Evolutionary conservation across 2,113 vertebrate species (phyloP).

Genomic region (Myotis lucifugus): DNA sequence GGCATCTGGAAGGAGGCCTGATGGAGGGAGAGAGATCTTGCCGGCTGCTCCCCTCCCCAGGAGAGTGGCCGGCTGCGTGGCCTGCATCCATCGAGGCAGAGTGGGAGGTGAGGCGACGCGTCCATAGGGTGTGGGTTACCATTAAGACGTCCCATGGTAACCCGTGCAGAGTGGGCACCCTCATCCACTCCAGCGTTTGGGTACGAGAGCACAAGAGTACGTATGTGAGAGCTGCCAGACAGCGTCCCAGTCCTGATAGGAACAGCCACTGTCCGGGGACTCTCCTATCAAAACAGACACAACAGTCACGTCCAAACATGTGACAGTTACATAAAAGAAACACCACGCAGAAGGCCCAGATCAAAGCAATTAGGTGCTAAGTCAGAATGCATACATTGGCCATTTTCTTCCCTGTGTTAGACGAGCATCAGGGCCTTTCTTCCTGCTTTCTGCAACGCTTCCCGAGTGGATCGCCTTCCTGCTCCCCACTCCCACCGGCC

Average conservation of each 20-base stretch:
- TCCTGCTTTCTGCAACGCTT: not conserved
- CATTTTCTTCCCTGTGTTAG: not conserved
- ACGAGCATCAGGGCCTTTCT: not conserved
- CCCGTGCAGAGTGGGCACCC: fast-evolving
- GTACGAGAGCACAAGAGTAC: too few species aligned
- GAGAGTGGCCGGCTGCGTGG: not conserved
- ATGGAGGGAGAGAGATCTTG: not conserved
- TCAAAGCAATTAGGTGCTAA: not conserved
- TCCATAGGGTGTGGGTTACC: not conserved
- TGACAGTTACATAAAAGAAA: not conserved
- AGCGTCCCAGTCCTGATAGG: not conserved
- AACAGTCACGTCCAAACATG: not conserved
- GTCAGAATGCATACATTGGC: not conserved
- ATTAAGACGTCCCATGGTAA: not conserved
- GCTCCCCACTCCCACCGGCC: not conserved
- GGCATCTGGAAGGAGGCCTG: not conserved
- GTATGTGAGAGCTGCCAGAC: slow-evolving; percentile 20
- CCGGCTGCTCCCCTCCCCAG: not conserved
- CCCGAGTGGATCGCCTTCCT: not conserved
- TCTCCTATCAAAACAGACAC: not conserved
- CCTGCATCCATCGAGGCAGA: not conserved
- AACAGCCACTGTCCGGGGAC: not conserved
- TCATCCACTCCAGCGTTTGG: not conserved
- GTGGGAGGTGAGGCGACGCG: not conserved
- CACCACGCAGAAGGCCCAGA: not conserved